A percentile compares a stretch with the other conserved stretches of the same genome.
These are phyloP conservation scores for Diglossa cyanea DNA, from an alignment of 2,797 vertebrate species.

Conservation along the genomic window DNA sequence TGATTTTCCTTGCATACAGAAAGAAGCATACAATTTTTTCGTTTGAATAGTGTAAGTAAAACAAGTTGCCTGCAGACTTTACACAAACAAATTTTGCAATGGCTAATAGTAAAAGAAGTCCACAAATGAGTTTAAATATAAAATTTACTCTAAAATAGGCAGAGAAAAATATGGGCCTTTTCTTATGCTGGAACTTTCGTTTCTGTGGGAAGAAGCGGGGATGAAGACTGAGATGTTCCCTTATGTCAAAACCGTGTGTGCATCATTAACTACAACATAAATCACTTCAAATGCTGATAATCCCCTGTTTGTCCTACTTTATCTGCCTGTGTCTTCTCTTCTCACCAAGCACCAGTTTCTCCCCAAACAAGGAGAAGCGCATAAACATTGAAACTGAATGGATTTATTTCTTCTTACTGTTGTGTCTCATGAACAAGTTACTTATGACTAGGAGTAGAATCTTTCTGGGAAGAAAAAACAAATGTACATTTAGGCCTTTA, in stretches of 20 bases:
- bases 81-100: neutral
- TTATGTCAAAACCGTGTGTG: neutral
- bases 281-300: neutral
- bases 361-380: neutral
- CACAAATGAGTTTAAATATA: neutral
- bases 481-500: neutral
- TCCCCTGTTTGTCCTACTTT: neutral
- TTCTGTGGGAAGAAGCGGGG: neutral
- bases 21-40: neutral
- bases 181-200: neutral
- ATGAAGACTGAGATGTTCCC: neutral
- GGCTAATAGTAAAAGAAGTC: neutral
- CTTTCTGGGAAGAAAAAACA: neutral
- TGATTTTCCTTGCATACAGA: conserved; percentile 22
- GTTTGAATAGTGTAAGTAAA: neutral
- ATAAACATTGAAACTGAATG: neutral
- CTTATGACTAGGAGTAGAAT: neutral
- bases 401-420: neutral
- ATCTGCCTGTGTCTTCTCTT: neutral
- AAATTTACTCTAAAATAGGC: neutral
- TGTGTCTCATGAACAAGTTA: neutral
- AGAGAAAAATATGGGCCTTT: neutral
- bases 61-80: neutral
- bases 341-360: neutral
- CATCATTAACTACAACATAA: neutral